Evolutionary conservation across 1,140 invertebrate species (phyloP).

Genomic region (Drosophila yakuba): DNA sequence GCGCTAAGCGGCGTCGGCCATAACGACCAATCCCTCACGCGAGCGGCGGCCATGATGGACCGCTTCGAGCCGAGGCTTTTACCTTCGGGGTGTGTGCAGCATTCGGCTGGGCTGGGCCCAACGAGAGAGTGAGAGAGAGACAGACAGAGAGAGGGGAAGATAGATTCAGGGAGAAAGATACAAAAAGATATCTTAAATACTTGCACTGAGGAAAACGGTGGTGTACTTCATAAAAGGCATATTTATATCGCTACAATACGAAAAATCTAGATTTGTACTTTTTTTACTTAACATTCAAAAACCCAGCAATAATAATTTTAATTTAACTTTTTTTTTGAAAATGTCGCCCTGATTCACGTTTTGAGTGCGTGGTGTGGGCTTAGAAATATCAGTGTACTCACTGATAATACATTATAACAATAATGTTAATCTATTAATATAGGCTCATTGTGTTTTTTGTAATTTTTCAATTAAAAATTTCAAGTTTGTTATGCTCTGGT

Average conservation of each 20-base stretch:
- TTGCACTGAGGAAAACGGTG: conserved; percentile 14
- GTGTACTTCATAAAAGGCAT: too few species aligned
- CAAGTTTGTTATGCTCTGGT: too few species aligned
- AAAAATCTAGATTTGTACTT: too few species aligned
- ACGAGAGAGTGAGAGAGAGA: not conserved
- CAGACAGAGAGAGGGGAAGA: not conserved
- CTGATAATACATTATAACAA: not conserved
- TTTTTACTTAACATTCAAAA: too few species aligned
- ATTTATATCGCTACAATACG: too few species aligned
- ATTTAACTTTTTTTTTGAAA: not conserved
- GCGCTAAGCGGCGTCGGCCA: conserved; percentile 37
- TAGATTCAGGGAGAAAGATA: not conserved
- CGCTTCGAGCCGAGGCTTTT: conserved; percentile 1
- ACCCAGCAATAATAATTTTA: not conserved
- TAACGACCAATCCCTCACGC: conserved; percentile 58
- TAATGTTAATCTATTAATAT: not conserved
- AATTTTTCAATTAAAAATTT: too few species aligned
- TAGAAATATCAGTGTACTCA: too few species aligned
- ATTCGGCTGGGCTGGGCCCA: conserved; percentile 10
- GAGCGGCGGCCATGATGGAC: conserved; percentile 64
- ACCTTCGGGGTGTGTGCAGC: conserved; percentile 15
- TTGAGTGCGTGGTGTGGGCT: not conserved
- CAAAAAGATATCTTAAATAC: conserved; percentile 1
- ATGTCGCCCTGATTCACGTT: too few species aligned
- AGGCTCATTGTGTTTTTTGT: too few species aligned